Evolutionary conservation across 1,140 invertebrate species (phyloP).

Genomic region (Drosophila bifasciata): DNA sequence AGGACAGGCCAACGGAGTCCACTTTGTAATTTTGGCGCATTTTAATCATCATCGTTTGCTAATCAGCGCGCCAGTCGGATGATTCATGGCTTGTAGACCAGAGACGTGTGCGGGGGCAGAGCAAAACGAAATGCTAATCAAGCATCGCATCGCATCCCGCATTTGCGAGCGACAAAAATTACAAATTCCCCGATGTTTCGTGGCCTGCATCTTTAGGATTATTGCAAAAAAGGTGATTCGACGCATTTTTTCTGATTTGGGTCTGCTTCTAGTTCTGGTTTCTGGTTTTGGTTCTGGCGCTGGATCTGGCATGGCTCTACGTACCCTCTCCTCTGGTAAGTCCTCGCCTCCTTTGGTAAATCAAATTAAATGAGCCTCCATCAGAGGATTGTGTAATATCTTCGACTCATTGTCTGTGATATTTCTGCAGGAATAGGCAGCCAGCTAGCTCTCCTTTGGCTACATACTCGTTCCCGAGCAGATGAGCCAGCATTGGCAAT

Average conservation of each 20-base stretch:
- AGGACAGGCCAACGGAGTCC: background rate
- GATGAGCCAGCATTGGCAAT: slow-evolving; percentile 23
- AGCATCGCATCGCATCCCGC: slow-evolving; percentile 13
- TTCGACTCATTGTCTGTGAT: slow-evolving; percentile 29
- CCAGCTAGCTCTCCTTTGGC: slow-evolving; percentile 4
- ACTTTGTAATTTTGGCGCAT: slow-evolving; percentile 38
- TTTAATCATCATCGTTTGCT: slow-evolving; percentile 69
- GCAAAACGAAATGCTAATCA: slow-evolving; percentile 55
- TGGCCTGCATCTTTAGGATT: slow-evolving; percentile 44
- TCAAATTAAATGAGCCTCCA: slow-evolving; percentile 34
- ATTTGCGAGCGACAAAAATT: slow-evolving; percentile 27
- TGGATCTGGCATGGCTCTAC: background rate
- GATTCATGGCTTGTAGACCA: background rate
- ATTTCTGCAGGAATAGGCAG: slow-evolving; percentile 22
- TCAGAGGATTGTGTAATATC: slow-evolving; percentile 11
- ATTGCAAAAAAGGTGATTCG: slow-evolving; percentile 61
- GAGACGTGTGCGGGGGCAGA: slow-evolving; percentile 1
- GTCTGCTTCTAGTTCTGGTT: slow-evolving; percentile 8
- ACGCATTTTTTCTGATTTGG: slow-evolving; percentile 36
- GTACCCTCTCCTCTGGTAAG: too few species aligned
- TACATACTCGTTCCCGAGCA: background rate
- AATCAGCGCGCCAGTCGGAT: slow-evolving; percentile 41
- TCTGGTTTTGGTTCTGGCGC: background rate
- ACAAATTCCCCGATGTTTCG: slow-evolving; percentile 13
- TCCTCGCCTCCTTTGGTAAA: background rate